Base-by-base conservation (phyloP, 2,113 vertebrate genomes). In the Microcebus tavaratra region DNA sequence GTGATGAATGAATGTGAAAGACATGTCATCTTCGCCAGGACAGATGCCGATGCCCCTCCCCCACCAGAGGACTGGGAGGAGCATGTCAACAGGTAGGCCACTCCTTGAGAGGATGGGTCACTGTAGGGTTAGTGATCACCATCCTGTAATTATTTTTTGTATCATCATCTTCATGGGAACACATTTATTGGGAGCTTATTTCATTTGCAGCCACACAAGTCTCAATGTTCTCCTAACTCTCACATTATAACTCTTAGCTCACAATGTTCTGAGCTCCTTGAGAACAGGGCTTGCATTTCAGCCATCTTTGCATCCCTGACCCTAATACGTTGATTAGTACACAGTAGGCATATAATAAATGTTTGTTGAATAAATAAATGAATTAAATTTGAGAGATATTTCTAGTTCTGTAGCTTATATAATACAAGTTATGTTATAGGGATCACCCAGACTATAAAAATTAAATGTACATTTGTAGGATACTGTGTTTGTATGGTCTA, bases 1-100 rank as follows among this genome's bases (percentile, higher is more conserved):
- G 99, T 99, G 97, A 99, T 99, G 99, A 99, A 99, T 12, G 99
- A 99, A 97, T 99, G 99, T 70, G 99, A 99, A 94, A 98, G 99
- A 0, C 99, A 99, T 0, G 99, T 99, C 15, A 99, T 99, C 97
- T 99, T 99, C 8, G 99, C 99, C 50, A 99, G 99, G 78, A 99
- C 99, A 0, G 99, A 99, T 3, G 99, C 99, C 0, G 99, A 99
- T 6, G 99, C 99, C 27, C 99, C 99, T 0, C 99, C 99, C 0
- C 99, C 99, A 0, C 99, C 99, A 0, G 99, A 99, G 5, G 99
- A 99, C 98, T 99, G 99, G 99, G 99, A 99, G 94, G 99, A 99
- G 63, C 99, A 99, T 31, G 93, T 99, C 94, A 99, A 99, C 99
- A 99, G 99, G 99, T 99, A 98, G 96, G 53, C 31, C 4, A 1